A percentile compares a stretch with the other conserved stretches of the same genome.
Evolutionary conservation across 2,797 vertebrate genomes (phyloP).

Genomic region (Sorex maritimensis): DNA sequence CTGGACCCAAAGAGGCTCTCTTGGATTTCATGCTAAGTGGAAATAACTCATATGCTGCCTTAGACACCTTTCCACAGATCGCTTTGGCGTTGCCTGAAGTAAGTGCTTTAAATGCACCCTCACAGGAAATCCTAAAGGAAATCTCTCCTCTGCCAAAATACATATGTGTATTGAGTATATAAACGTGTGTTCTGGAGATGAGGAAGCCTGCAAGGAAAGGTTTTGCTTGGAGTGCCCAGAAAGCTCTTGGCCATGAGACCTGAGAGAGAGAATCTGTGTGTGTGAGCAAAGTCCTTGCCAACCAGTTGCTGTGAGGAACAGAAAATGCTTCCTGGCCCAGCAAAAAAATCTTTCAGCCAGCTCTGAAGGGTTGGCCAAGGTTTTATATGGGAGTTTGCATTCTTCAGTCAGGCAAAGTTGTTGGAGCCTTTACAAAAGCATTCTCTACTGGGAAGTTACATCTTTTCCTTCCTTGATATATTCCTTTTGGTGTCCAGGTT

Average conservation of each 20-base stretch:
- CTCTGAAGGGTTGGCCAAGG: constrained; percentile 46
- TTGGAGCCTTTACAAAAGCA: neutral
- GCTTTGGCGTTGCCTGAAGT: constrained; percentile 39
- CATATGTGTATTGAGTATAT: neutral
- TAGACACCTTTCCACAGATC: constrained; percentile 29
- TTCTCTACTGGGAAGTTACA: neutral
- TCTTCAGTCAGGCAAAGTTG: neutral
- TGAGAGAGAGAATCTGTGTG: neutral
- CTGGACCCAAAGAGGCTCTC: constrained; percentile 38
- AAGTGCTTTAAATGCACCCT: constrained; percentile 41
- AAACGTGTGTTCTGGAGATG: neutral
- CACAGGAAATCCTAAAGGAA: constrained; percentile 50
- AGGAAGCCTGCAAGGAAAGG: constrained; percentile 24
- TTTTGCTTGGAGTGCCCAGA: constrained; percentile 5
- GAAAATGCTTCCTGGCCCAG: constrained; percentile 47
- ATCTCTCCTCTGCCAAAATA: constrained; percentile 29
- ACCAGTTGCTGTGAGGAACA: constrained; percentile 46
- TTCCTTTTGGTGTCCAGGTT: neutral
- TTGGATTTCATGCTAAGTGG: neutral
- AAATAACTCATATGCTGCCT: neutral
- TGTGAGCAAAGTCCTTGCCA: constrained; percentile 58
- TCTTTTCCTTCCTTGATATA: constrained; percentile 25
- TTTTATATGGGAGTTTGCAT: constrained; percentile 25
- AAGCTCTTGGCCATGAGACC: constrained; percentile 31
- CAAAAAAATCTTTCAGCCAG: constrained; percentile 58